Base-by-base conservation (phyloP, 2,797 vertebrate species). In the Danio albolineatus region DNA sequence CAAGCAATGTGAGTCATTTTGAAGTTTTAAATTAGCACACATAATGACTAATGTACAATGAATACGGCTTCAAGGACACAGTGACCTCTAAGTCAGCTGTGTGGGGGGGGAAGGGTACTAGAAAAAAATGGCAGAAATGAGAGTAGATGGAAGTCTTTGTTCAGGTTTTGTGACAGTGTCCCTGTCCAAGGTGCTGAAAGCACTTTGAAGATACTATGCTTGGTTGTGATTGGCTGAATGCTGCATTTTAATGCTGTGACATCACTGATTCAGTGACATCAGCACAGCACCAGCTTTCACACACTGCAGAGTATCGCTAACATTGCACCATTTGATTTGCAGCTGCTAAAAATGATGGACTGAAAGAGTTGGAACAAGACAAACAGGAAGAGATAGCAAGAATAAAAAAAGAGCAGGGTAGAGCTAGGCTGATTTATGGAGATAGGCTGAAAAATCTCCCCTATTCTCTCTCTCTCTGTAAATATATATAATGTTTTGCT, bases 131-230 rank as follows among this genome's bases (percentile, higher is more conserved):
- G 57, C 56, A 43, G 56, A 17, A 71, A 43, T 28, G 46, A 53
- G 38, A 62, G 36, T 72, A 61, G 57, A 62, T 10, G 10, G 19
- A 48, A 12, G 59, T 46, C 21, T 65, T 54, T 14, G 46, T n/a
- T 43, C 1, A 10, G 21, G 57, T 48, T 39, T 10, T 14, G 38
- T 10, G 48, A 38, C 28, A 43, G 14, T 76, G 65, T 57, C 44
- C 12, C 65, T 80, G 53, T 83, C 82, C 78, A 77, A 7, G 73
- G 73, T 82, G 60, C 83, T 82, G 80, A 84, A 75, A 76, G 49
- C 46, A 66, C 17, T 61, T 19, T 17, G 13, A 21, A 1, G 19
- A 41, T 16, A 69, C 38, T 61, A 57, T 44, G 61, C 69, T 56
- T 46, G 28, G n/a, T 0, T 4, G 44, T 67, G 36, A 75, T 80